Base-by-base conservation (phyloP, 2,888 invertebrate genomes). In the Netelia melanura region DNA sequence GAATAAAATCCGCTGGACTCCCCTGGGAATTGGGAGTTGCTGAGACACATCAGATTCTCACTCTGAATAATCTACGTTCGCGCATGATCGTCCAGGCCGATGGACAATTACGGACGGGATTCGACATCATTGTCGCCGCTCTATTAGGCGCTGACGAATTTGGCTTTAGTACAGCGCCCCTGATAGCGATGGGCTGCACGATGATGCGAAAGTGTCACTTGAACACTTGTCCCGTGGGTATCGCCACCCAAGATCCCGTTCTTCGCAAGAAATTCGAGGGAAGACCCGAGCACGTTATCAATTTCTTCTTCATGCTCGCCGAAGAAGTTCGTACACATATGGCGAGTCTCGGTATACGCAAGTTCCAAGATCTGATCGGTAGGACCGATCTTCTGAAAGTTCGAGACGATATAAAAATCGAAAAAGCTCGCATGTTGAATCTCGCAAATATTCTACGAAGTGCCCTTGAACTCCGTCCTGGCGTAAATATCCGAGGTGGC, bases 141-240 rank as follows among this genome's bases (percentile, higher is more conserved):
- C 93, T 99, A 61, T 95, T 99, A 56, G 99, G 99, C 30, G 99
- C 99, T 9, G 99, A 99, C 94, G 99, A 99, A 94, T 98, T 99
- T 93, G 99, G 99, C 25, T 98, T 99, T 95, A 99, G 99, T 93
- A 99, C 99, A 0, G 99, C 99, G 2, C 99, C 99, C 0, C 95
- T 99, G 74, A 99, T 99, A 91, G 98, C 98, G 1, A 96, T 99
- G 94, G 99, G 99, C 3, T 99, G 99, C 92, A 99, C 99, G 0
- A 99, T 99, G 99, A 99, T 99, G 99, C 96, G 99, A 81, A 99
- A 99, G 94, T 99, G 99, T 92, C 99, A 99, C 94, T 95, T 99
- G 89, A 99, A 99, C 94, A 99, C 99, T 8, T 99, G 99, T 89
- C 99, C 99, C 0, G 99, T 99, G 84, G 99, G 99, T 85, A 98